Conservation (phyloP, 2,797 vertebrate species). For the Danio jaintianensis region DNA sequence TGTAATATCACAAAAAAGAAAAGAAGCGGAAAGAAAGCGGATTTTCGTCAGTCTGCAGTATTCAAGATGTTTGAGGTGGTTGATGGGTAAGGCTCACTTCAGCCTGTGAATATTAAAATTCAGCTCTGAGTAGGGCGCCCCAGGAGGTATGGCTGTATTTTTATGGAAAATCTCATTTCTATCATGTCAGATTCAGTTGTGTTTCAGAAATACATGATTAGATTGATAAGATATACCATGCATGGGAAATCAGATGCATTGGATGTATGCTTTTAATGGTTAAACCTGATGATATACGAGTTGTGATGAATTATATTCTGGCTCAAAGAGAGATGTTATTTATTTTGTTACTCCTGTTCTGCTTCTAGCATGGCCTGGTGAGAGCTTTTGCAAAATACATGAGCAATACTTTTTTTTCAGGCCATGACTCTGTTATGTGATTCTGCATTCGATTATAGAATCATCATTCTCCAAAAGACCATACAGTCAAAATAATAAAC, state of each 20-base stretch:
- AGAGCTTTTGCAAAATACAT: slow-evolving; percentile 31
- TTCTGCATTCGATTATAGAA: slow-evolving; percentile 3
- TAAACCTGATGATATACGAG: not conserved
- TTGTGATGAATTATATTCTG: not conserved
- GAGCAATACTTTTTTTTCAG: slow-evolving; percentile 19
- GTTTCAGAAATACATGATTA: not conserved
- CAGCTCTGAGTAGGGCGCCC: not conserved
- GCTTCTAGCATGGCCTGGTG: not conserved
- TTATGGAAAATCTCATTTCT: not conserved
- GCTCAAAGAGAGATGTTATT: not conserved
- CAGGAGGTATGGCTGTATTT: slow-evolving; percentile 9
- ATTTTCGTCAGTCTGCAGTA: slow-evolving; percentile 23
- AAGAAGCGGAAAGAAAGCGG: slow-evolving; percentile 13
- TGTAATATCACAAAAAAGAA: slow-evolving; percentile 45
- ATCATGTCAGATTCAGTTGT: not conserved
- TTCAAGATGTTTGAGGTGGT: slow-evolving; percentile 14
- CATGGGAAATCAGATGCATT: not conserved
- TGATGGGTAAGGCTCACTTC: slow-evolving; percentile 1
- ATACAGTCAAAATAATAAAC: not conserved
- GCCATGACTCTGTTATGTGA: not conserved
- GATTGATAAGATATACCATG: not conserved
- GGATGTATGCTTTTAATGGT: not conserved
- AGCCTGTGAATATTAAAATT: not conserved
- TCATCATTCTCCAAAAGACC: slow-evolving; percentile 22
- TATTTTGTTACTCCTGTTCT: slow-evolving; percentile 20